Percentiles rank a stretch among this genome's conserved stretches.
These are phyloP conservation scores for Anthopleura xanthogrammica DNA, from an alignment of 92 coral and sea anemone species.

Conservation along the genomic window DNA sequence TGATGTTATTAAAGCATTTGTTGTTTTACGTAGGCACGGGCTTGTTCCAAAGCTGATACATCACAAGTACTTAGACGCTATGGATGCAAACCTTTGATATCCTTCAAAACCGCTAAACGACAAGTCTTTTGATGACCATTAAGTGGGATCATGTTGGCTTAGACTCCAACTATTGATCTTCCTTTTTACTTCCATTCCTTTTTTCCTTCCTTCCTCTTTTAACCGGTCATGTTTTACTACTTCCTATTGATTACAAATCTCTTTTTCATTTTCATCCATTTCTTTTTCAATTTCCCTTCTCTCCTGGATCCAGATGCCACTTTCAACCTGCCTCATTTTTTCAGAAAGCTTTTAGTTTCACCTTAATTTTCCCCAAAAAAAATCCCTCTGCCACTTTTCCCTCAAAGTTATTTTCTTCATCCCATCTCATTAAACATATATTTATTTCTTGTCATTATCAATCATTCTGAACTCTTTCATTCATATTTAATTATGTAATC, in stretches of 20 bases:
- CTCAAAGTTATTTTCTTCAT: not conserved
- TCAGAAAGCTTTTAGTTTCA: not conserved
- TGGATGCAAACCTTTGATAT: slow-evolving; percentile 68
- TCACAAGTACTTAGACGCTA: slow-evolving; percentile 68
- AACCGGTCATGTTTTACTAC: not conserved
- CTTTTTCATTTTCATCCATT: not conserved
- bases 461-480: not conserved
- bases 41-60: slow-evolving; percentile 70
- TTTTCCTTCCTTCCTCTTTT: not conserved
- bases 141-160: not conserved
- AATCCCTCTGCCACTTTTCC: not conserved
- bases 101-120: not conserved
- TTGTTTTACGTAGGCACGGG: slow-evolving; percentile 38
- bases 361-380: not conserved
- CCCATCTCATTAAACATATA: no score
- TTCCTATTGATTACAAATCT: not conserved
- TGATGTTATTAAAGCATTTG: no score
- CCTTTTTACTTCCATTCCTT: no score
- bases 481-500: not conserved
- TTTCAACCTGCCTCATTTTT: no score
- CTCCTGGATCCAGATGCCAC: no score
- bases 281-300: no score
- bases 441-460: no score
- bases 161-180: not conserved
- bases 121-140: not conserved